These are phyloP conservation scores for Drosophila simulans DNA, from an alignment of 1,140 invertebrate genomes.

Conservation along the genomic window DNA sequence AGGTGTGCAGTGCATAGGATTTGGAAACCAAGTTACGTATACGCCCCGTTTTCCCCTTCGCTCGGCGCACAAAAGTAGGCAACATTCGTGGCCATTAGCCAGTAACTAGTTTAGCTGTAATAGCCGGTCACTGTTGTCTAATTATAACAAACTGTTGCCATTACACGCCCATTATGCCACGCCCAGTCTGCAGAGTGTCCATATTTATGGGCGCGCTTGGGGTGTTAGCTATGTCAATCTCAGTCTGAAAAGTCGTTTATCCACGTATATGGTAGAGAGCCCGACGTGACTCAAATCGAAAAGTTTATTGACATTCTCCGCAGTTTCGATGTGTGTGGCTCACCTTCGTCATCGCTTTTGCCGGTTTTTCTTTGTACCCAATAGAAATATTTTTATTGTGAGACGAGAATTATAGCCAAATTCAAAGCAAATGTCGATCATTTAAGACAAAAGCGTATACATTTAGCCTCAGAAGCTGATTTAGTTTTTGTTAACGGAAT, in stretches of 20 bases:
- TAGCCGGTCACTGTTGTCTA: conserved; percentile 54
- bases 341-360: neutral
- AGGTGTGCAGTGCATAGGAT: neutral
- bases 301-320: conserved; percentile 65
- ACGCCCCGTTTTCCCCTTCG: conserved; percentile 5
- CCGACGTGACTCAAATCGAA: conserved; percentile 16
- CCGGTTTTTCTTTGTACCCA: conserved; percentile 1
- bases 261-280: conserved; percentile 1
- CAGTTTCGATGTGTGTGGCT: conserved; percentile 18
- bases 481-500: conserved; percentile 4
- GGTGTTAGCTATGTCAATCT: conserved; percentile 30
- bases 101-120: conserved; percentile 64
- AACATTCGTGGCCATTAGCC: conserved; percentile 53
- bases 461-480: neutral
- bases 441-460: neutral
- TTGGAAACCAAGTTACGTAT: conserved; percentile 6
- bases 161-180: conserved; percentile 58
- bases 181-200: conserved; percentile 22
- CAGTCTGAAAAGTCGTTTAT: conserved; percentile 8
- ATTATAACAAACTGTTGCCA: conserved; percentile 67
- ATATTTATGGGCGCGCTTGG: neutral
- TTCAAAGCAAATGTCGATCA: neutral
- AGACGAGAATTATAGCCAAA: too few species aligned
- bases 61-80: conserved; percentile 55
- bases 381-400: conserved; percentile 14